Evolutionary conservation across 2,113 vertebrate genomes (phyloP).

Genomic region (Protomyctophum bolini): DNA sequence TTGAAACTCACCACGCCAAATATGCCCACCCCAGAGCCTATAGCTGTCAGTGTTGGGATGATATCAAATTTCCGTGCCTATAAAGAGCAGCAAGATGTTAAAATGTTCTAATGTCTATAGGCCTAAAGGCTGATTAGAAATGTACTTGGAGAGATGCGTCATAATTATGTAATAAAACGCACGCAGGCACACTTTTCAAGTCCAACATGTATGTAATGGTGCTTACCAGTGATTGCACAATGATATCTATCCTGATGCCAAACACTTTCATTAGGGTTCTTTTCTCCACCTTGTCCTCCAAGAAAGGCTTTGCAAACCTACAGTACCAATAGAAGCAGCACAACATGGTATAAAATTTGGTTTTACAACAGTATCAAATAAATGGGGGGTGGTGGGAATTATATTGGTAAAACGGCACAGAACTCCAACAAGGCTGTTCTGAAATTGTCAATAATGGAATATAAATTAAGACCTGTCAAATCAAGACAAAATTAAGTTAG

Average conservation of each 20-base stretch:
- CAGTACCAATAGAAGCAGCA: conserved; percentile 18
- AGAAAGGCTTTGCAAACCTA: conserved; percentile 88
- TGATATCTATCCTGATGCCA: conserved; percentile 90
- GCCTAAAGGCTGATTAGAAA: too few relatives aligned
- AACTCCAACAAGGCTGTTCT: too few relatives aligned
- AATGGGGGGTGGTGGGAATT: too few relatives aligned
- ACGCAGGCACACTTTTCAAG: too few relatives aligned
- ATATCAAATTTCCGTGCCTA: conserved; percentile 97
- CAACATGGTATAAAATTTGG: too few relatives aligned
- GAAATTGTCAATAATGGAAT: too few relatives aligned
- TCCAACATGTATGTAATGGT: neutral
- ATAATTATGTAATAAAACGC: too few relatives aligned
- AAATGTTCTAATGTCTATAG: too few relatives aligned
- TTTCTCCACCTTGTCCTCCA: conserved; percentile 73
- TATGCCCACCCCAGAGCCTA: conserved; percentile 97
- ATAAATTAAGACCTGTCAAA: too few relatives aligned
- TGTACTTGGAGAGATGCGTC: neutral
- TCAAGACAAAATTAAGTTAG: too few relatives aligned
- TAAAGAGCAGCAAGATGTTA: conserved; percentile 5
- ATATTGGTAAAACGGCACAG: too few relatives aligned
- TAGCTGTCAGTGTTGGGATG: conserved; percentile 94
- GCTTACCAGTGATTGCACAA: conserved; percentile 90
- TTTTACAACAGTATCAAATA: too few relatives aligned
- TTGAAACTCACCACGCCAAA: conserved; percentile 91
- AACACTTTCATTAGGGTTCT: conserved; percentile 93